Percentiles rank a stretch among this genome's conserved stretches.
phyloP scores from a whole-genome alignment of 2,113 vertebrate species.

The Hippopotamus amphibius region DNA sequence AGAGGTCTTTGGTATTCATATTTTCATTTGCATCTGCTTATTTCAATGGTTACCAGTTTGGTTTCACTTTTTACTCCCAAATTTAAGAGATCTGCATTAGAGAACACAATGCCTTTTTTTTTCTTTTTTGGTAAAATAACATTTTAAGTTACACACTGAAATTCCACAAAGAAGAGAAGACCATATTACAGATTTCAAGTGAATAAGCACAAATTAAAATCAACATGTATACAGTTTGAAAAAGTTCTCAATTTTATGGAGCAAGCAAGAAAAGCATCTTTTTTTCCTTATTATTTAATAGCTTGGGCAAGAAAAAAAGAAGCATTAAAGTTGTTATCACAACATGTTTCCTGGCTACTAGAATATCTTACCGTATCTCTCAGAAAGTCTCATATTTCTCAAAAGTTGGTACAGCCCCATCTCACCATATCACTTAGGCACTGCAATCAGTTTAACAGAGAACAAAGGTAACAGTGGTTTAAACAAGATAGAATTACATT shows the following conservation, averaged over 20 bases:
- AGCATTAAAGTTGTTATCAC: not conserved
- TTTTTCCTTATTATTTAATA: not conserved
- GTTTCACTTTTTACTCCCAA: not conserved
- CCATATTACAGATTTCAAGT: not conserved
- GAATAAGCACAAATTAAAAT: constrained; percentile 4
- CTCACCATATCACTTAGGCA: not conserved
- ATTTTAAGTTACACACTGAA: not conserved
- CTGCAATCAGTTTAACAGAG: not conserved
- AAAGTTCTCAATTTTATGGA: not conserved
- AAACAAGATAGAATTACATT: not conserved
- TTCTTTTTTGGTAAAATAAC: not conserved
- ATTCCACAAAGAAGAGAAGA: not conserved
- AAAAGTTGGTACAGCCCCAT: not conserved
- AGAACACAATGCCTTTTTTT: not conserved
- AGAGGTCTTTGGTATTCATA: not conserved
- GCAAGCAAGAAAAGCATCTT: not conserved
- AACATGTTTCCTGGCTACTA: not conserved
- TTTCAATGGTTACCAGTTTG: not conserved
- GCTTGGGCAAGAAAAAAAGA: not conserved
- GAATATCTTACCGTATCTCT: not conserved
- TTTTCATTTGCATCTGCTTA: not conserved
- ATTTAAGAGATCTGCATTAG: constrained; percentile 5
- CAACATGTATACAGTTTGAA: not conserved
- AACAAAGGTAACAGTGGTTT: not conserved
- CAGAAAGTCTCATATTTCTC: not conserved